A percentile compares a stretch with the other conserved stretches of the same genome.
phyloP scores from a whole-genome alignment of 2,113 vertebrate species.

The Argyrosomus japonicus region DNA sequence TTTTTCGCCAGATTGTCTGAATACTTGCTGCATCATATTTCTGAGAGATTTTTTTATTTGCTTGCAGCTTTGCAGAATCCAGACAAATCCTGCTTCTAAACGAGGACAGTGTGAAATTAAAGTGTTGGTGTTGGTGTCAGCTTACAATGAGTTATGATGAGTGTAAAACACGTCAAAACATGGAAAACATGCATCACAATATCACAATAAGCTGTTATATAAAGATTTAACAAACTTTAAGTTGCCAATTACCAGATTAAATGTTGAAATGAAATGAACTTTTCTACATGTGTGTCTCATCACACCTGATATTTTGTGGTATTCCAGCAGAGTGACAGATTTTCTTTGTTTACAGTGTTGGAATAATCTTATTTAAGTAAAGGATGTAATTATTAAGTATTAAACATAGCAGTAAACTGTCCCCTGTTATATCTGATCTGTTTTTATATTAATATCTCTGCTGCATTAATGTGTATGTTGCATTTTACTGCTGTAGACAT shows the following conservation, averaged over 20 bases:
- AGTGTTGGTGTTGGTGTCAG: background rate
- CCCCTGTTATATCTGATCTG: too few relatives aligned
- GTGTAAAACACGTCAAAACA: background rate
- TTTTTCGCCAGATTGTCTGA: constrained; percentile 38
- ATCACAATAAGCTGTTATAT: too few relatives aligned
- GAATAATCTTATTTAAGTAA: too few relatives aligned
- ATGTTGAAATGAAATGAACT: background rate
- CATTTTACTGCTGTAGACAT: too few relatives aligned
- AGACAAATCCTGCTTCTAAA: constrained; percentile 16
- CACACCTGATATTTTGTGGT: too few relatives aligned
- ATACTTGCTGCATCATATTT: constrained; percentile 31
- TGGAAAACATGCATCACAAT: background rate
- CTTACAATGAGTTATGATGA: background rate
- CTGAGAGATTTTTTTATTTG: background rate
- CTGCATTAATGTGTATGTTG: too few relatives aligned
- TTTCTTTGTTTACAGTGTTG: too few relatives aligned
- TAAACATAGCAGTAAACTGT: too few relatives aligned
- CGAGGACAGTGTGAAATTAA: constrained; percentile 13
- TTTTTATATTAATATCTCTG: too few relatives aligned
- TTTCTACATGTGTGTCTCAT: background rate
- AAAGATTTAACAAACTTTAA: background rate
- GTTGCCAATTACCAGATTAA: background rate
- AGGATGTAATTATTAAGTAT: too few relatives aligned
- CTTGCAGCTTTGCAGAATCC: background rate
- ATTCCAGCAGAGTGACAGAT: too few relatives aligned